Percentiles rank a stretch among this genome's conserved stretches.
Conservation (phyloP, 2,888 invertebrate genomes). For the Sepioteuthis lessoniana region DNA sequence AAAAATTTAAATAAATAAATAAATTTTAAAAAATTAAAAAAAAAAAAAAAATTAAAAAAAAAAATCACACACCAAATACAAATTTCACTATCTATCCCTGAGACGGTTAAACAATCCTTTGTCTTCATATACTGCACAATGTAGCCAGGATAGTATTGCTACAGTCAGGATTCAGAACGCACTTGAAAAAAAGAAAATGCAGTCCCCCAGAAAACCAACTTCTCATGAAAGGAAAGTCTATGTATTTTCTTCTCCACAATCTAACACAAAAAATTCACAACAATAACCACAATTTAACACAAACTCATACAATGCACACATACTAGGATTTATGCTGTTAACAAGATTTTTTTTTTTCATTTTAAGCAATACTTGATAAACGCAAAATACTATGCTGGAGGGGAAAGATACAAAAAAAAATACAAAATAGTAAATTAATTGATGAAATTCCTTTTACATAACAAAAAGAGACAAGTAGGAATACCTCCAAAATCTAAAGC, state of each 20-base stretch:
- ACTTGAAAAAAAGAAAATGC: background rate
- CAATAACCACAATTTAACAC: constrained; percentile 33
- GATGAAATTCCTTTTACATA: background rate
- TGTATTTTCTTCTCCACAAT: background rate
- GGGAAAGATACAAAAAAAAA: background rate
- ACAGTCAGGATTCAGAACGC: constrained; percentile 14
- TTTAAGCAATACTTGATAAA: background rate
- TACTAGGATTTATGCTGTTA: background rate
- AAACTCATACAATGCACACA: constrained; percentile 12
- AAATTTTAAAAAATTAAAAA: too few relatives aligned
- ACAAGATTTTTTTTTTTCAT: background rate
- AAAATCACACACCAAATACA: background rate
- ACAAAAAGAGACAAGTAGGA: background rate
- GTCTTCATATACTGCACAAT: constrained; percentile 45
- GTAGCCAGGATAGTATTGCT: constrained; percentile 47
- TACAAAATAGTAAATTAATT: background rate
- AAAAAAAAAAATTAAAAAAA: background rate
- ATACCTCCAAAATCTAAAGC: background rate
- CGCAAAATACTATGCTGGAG: background rate
- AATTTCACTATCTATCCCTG: constrained; percentile 39
- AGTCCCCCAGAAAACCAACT: background rate
- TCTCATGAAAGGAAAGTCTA: background rate
- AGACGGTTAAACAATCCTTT: constrained; percentile 47
- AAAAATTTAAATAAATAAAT: too few relatives aligned
- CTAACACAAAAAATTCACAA: background rate